Conservation (phyloP, 2,797 vertebrate species). For the Clarias laeviceps region DNA sequence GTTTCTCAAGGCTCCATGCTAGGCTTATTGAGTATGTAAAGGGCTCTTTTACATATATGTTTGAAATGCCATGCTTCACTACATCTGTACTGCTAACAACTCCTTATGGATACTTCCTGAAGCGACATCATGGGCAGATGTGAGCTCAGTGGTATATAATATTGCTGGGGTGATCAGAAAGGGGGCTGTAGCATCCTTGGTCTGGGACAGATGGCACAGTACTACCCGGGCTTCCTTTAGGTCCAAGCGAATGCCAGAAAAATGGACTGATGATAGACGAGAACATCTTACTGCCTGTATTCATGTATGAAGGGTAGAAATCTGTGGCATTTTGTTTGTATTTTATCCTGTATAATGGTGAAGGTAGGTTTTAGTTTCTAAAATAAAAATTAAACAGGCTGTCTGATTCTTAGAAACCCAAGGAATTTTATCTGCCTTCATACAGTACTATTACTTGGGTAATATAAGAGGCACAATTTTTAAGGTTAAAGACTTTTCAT, state of each 20-base stretch:
- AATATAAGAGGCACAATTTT: not conserved
- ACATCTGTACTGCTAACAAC: slow-evolving; percentile 27
- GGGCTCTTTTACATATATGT: slow-evolving; percentile 32
- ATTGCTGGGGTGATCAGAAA: slow-evolving; percentile 33
- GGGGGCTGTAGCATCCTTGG: slow-evolving; percentile 31
- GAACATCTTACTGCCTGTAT: not conserved
- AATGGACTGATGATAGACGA: not conserved
- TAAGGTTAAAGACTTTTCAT: not conserved
- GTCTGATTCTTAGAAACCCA: no score
- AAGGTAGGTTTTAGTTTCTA: not conserved
- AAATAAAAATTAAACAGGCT: no score
- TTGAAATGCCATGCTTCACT: slow-evolving; percentile 33
- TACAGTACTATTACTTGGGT: no score
- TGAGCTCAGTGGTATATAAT: slow-evolving; percentile 34
- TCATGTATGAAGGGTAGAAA: not conserved
- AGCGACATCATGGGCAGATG: slow-evolving; percentile 22
- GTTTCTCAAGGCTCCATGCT: slow-evolving; percentile 34
- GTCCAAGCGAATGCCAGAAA: slow-evolving; percentile 45
- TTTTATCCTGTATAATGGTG: not conserved
- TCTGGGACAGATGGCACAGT: slow-evolving; percentile 55
- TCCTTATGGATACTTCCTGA: slow-evolving; percentile 28
- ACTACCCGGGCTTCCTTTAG: slow-evolving; percentile 42
- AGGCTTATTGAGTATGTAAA: slow-evolving; percentile 36
- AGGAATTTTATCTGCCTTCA: no score
- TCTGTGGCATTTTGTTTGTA: not conserved